Conservation (phyloP, 2,888 invertebrate species). For the Meiosimyza platycephala region DNA sequence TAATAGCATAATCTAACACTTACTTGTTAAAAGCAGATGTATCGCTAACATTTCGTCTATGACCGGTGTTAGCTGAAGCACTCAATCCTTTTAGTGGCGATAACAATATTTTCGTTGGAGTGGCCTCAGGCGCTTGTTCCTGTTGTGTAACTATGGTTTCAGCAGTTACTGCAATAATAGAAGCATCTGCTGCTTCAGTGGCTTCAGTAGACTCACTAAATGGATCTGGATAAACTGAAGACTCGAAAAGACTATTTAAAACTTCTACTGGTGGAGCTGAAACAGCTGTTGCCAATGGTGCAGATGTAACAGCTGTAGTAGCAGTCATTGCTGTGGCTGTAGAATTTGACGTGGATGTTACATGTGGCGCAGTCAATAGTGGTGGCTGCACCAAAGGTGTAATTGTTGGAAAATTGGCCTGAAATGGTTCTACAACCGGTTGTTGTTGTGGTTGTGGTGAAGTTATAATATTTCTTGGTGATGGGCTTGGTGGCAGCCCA, state of each 20-base stretch:
- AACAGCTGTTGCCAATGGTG: conserved; percentile 26
- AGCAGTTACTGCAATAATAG: conserved; percentile 32
- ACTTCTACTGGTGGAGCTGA: conserved; percentile 44
- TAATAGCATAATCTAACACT: conserved; percentile 52
- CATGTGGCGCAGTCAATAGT: conserved; percentile 45
- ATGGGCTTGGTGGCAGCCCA: conserved; percentile 71
- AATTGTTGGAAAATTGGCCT: conserved; percentile 65
- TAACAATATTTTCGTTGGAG: conserved; percentile 62
- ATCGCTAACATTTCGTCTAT: conserved; percentile 85
- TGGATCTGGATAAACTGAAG: conserved; percentile 76
- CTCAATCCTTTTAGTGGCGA: conserved; percentile 58
- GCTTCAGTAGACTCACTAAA: conserved; percentile 70
- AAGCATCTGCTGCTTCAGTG: conserved; percentile 38
- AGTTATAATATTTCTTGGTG: conserved; percentile 65
- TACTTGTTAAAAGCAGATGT: conserved; percentile 86
- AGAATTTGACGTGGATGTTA: conserved; percentile 39
- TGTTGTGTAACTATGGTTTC: conserved; percentile 44
- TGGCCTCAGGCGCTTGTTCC: conserved; percentile 38
- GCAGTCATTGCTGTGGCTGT: conserved; percentile 41
- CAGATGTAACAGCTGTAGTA: conserved; percentile 31
- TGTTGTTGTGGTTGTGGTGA: conserved; percentile 62
- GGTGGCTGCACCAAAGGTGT: conserved; percentile 48
- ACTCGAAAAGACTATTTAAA: conserved; percentile 75
- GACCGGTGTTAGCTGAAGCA: conserved; percentile 65
- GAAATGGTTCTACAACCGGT: conserved; percentile 65